phyloP scores from a whole-genome alignment of 2,888 invertebrate genomes.

The Dicycla oo region DNA sequence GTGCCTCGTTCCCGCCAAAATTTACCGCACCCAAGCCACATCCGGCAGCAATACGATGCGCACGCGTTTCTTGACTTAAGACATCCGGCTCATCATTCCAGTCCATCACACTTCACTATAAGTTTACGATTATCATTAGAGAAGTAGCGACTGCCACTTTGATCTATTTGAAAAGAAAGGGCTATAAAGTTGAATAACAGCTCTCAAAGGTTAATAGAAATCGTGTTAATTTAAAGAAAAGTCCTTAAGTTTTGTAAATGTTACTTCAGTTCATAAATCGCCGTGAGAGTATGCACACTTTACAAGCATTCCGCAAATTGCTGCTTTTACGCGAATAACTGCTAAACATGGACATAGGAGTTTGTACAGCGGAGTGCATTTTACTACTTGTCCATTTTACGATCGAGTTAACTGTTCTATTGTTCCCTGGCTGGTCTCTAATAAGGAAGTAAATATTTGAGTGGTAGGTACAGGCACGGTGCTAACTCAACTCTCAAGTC shows the following conservation, averaged over 20 bases:
- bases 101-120: constrained; percentile 72
- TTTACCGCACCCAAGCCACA: constrained; percentile 72
- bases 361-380: constrained; percentile 64
- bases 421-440: constrained; percentile 81
- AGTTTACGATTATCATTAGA: constrained; percentile 77
- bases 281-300: constrained; percentile 19
- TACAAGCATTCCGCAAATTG: constrained; percentile 11
- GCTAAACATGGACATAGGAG: constrained; percentile 38
- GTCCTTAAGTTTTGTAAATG: constrained; percentile 1
- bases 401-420: constrained; percentile 79
- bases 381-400: constrained; percentile 79
- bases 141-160: constrained; percentile 71
- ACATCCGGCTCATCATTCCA: constrained; percentile 79
- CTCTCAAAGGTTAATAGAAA: constrained; percentile 34
- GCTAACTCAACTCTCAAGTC: constrained; percentile 76
- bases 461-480: constrained; percentile 73
- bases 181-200: constrained; percentile 52
- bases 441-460: constrained; percentile 89
- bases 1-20: constrained; percentile 78
- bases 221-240: constrained; percentile 34
- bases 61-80: constrained; percentile 73
- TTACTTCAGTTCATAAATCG: constrained; percentile 19
- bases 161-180: constrained; percentile 71
- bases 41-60: constrained; percentile 78
- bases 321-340: constrained; percentile 26